These are phyloP conservation scores for Premnoplex brunnescens DNA, from an alignment of 2,797 vertebrate species.

Conservation along the genomic window DNA sequence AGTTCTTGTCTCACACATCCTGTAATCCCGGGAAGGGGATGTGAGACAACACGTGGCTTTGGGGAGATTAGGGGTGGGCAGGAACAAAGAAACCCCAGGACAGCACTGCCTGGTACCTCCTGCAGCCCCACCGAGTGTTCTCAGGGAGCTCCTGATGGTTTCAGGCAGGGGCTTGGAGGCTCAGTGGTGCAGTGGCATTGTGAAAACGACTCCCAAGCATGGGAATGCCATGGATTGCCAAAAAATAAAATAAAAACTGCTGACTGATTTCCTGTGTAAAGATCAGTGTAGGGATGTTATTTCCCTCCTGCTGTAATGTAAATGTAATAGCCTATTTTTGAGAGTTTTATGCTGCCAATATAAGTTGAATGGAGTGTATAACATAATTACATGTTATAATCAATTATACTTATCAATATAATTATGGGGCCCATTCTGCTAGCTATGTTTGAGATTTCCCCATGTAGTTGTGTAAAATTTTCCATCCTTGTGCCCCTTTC, in stretches of 20 bases:
- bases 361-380: neutral
- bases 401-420: neutral
- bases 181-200: neutral
- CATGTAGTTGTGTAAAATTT: neutral
- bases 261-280: neutral
- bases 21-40: constrained; percentile 8
- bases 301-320: neutral
- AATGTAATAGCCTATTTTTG: neutral
- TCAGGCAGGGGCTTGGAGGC: neutral
- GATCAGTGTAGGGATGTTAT: neutral
- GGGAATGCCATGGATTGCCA: neutral
- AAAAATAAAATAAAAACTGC: neutral
- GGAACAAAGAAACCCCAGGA: neutral
- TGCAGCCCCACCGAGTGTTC: neutral
- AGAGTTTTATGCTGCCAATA: neutral
- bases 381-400: neutral
- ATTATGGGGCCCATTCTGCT: neutral
- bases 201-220: neutral
- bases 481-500: neutral
- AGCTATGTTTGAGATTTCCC: neutral
- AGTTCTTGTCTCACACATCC: constrained; percentile 13
- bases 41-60: constrained; percentile 4
- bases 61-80: neutral
- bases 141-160: neutral
- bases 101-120: neutral